Conservation (phyloP, 1,140 invertebrate species). For the Musca domestica region DNA sequence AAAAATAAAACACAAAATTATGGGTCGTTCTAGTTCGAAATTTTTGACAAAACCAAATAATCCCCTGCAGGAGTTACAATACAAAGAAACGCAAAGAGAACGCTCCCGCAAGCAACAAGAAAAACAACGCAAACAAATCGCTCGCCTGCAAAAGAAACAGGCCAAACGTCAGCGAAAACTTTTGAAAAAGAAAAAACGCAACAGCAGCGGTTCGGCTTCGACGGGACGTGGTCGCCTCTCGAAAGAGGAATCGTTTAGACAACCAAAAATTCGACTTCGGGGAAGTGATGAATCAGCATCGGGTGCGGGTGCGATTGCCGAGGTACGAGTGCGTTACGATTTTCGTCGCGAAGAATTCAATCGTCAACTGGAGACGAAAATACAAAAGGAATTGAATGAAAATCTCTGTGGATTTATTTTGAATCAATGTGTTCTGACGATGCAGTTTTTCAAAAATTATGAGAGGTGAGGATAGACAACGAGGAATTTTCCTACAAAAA, state of each 20-base stretch:
- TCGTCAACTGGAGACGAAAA: conserved; percentile 42
- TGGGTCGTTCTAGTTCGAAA: conserved; percentile 47
- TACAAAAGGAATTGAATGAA: conserved; percentile 61
- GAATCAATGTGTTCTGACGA: conserved; percentile 72
- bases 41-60: conserved; percentile 28
- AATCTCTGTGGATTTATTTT: conserved; percentile 69
- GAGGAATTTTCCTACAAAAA: no score
- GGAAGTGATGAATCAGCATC: conserved; percentile 19
- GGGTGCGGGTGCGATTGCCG: conserved; percentile 29
- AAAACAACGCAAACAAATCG: conserved; percentile 37
- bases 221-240: no score
- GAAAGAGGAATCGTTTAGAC: background rate
- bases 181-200: background rate
- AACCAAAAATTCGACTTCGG: background rate
- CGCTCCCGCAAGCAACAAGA: conserved; percentile 33
- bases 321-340: conserved; percentile 17
- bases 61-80: conserved; percentile 38
- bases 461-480: conserved; percentile 65
- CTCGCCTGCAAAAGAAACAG: conserved; percentile 41
- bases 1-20: conserved; percentile 23
- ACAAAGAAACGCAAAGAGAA: conserved; percentile 26
- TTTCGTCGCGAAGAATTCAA: conserved; percentile 34
- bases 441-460: conserved; percentile 77
- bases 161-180: conserved; percentile 24
- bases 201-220: background rate